Conservation (phyloP, 2,888 invertebrate species). For the Lagria hirta region DNA sequence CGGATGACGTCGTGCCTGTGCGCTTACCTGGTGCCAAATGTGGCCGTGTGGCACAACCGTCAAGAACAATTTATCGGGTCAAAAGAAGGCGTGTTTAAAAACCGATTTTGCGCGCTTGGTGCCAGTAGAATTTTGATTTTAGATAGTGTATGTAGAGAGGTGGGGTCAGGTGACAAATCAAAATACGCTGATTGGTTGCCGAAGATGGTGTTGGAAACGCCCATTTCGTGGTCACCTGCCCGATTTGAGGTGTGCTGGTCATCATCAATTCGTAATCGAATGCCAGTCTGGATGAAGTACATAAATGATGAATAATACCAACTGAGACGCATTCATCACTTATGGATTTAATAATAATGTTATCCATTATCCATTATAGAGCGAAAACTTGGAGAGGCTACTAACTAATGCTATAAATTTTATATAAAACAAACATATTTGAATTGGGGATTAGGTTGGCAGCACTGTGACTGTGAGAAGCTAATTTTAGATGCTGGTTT, state of each 20-base stretch:
- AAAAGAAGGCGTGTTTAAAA: slow-evolving; percentile 43
- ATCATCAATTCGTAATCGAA: slow-evolving; percentile 38
- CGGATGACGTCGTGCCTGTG: slow-evolving; percentile 41
- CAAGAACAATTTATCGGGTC: slow-evolving; percentile 47
- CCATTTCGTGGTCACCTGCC: slow-evolving; percentile 47
- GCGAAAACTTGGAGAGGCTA: slow-evolving; percentile 32
- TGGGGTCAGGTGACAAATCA: slow-evolving; percentile 54
- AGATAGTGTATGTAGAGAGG: slow-evolving; percentile 46
- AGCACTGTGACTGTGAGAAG: too few relatives aligned
- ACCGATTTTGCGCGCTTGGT: slow-evolving; percentile 49
- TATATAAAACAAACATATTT: slow-evolving; percentile 28
- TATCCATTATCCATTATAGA: slow-evolving; percentile 39
- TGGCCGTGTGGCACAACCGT: slow-evolving; percentile 33
- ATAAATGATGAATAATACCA: slow-evolving; percentile 49
- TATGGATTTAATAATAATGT: slow-evolving; percentile 40
- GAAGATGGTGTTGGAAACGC: slow-evolving; percentile 43
- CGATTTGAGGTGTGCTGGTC: slow-evolving; percentile 29
- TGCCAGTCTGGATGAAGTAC: slow-evolving; percentile 26
- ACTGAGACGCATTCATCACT: slow-evolving; percentile 49
- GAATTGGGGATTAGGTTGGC: too few relatives aligned
- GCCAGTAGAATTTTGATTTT: slow-evolving; percentile 48
- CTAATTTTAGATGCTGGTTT: too few relatives aligned
- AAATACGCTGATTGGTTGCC: slow-evolving; percentile 47
- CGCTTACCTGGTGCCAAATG: slow-evolving; percentile 42
- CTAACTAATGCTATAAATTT: slow-evolving; percentile 31